These are phyloP conservation scores for Andricus quercusramuli DNA, from an alignment of 2,888 invertebrate species.

Conservation along the genomic window DNA sequence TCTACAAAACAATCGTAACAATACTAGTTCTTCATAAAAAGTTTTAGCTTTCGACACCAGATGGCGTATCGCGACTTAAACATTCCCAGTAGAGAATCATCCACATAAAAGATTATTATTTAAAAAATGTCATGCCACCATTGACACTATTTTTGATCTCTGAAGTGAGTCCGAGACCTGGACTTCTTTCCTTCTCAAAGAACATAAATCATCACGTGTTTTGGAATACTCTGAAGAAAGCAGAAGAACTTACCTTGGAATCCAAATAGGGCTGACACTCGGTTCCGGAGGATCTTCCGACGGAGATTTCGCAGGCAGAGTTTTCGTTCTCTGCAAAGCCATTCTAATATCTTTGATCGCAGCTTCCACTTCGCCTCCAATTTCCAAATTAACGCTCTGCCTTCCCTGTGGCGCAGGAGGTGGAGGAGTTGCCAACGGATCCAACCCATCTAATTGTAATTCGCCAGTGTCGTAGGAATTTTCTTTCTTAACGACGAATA, in stretches of 20 bases:
- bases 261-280: slow-evolving; percentile 85
- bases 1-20: no score
- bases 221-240: slow-evolving; percentile 49
- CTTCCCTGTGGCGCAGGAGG: slow-evolving; percentile 76
- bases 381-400: slow-evolving; percentile 69
- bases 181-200: no score
- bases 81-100: no score
- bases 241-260: slow-evolving; percentile 81
- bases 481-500: slow-evolving; percentile 75
- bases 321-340: slow-evolving; percentile 87
- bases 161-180: no score
- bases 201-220: slow-evolving; percentile 44
- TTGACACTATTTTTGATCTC: no score
- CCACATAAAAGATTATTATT: no score
- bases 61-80: no score
- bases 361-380: slow-evolving; percentile 80
- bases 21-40: no score
- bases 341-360: slow-evolving; percentile 92
- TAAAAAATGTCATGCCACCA: no score
- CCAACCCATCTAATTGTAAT: slow-evolving; percentile 86
- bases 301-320: slow-evolving; percentile 81
- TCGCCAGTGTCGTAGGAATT: slow-evolving; percentile 73
- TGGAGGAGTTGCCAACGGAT: slow-evolving; percentile 81
- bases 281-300: slow-evolving; percentile 79
- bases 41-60: no score